These are phyloP conservation scores for Dysmachus trigonus DNA, from an alignment of 2,888 invertebrate species.

Conservation along the genomic window DNA sequence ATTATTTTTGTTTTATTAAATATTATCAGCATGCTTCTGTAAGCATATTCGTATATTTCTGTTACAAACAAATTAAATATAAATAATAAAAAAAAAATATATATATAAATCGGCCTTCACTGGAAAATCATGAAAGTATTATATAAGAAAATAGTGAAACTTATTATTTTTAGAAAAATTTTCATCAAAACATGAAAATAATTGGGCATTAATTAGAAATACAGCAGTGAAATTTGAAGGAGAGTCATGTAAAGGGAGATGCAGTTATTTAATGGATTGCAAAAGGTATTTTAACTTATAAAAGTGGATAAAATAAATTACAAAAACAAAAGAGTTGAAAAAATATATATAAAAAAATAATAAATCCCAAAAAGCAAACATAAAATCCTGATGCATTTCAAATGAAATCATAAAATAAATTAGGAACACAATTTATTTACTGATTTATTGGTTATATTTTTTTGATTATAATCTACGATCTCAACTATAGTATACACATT, in stretches of 20 bases:
- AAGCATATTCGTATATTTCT: neutral
- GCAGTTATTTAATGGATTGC: neutral
- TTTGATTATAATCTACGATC: neutral
- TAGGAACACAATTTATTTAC: neutral
- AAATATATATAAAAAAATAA: neutral
- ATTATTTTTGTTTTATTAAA: neutral
- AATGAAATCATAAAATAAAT: neutral
- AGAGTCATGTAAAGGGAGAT: neutral
- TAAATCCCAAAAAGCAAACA: neutral
- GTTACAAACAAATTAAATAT: neutral
- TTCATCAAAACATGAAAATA: slow-evolving; percentile 25
- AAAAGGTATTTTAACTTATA: neutral
- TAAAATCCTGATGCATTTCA: neutral
- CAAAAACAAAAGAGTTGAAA: neutral
- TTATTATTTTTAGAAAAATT: slow-evolving; percentile 38
- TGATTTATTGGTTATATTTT: neutral
- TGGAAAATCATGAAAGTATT: neutral
- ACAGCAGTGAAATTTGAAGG: neutral
- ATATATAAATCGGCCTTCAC: slow-evolving; percentile 19
- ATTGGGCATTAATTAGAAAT: neutral
- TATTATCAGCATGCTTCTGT: too few relatives aligned
- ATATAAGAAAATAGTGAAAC: slow-evolving; percentile 10
- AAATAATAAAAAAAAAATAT: neutral
- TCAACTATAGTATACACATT: slow-evolving; percentile 33
- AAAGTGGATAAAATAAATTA: neutral